Evolutionary conservation across 2,113 vertebrate genomes (phyloP).

Genomic region (Mustela lutreola): DNA sequence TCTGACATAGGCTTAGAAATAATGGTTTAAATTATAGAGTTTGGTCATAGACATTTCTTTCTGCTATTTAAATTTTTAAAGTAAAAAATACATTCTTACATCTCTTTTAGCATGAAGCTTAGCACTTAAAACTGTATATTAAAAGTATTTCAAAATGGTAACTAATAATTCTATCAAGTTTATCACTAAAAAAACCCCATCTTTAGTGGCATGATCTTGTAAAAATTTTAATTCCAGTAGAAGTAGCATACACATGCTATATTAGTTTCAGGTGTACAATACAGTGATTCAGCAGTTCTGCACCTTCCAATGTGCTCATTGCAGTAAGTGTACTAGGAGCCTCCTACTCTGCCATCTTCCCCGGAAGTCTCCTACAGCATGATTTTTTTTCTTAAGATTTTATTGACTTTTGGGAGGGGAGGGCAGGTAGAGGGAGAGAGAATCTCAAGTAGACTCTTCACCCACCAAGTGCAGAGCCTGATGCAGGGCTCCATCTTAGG

Average conservation of each 20-base stretch:
- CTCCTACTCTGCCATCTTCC: background rate
- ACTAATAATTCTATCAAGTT: constrained; percentile 31
- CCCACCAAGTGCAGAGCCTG: background rate
- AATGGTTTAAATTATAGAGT: constrained; percentile 38
- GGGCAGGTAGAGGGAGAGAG: background rate
- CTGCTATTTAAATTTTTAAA: constrained; percentile 64
- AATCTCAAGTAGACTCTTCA: background rate
- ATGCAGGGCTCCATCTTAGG: background rate
- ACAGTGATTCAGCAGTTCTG: background rate
- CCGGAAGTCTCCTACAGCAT: background rate
- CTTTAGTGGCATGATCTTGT: constrained; percentile 57
- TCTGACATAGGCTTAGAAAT: constrained; percentile 49
- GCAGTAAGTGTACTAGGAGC: background rate
- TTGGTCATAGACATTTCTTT: constrained; percentile 56
- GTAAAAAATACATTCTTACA: constrained; percentile 40
- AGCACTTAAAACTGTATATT: constrained; percentile 34
- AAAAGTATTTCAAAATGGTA: constrained; percentile 61
- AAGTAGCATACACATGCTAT: background rate
- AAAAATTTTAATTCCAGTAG: background rate
- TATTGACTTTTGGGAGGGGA: background rate
- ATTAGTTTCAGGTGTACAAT: background rate
- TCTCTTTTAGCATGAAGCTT: constrained; percentile 48
- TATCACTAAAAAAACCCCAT: constrained; percentile 39
- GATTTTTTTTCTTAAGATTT: background rate
- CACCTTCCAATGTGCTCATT: background rate